Conservation (phyloP, 2,888 invertebrate genomes). For the Synergus gifuensis region DNA sequence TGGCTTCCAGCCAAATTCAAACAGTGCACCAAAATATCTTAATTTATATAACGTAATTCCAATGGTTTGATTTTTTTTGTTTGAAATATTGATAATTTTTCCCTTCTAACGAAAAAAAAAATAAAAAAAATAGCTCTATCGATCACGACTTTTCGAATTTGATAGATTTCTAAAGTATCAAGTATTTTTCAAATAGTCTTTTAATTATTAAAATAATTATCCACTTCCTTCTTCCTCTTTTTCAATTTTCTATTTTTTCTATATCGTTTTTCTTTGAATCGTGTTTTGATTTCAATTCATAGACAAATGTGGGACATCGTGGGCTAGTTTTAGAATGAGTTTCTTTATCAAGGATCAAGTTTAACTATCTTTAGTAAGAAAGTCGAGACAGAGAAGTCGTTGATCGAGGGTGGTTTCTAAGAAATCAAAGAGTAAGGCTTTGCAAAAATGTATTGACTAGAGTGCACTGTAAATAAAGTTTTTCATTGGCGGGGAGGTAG, state of each 20-base stretch:
- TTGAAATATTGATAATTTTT: constrained; percentile 35
- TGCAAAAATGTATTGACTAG: constrained; percentile 24
- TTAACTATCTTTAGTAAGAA: constrained; percentile 30
- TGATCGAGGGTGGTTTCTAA: neutral
- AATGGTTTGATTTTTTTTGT: constrained; percentile 51
- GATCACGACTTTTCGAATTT: neutral
- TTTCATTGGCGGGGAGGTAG: constrained; percentile 52
- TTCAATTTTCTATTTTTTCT: constrained; percentile 11
- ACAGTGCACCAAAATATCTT: constrained; percentile 72
- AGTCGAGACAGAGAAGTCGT: neutral
- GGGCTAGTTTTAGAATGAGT: neutral
- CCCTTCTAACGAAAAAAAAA: constrained; percentile 39
- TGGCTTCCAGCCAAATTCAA: constrained; percentile 73
- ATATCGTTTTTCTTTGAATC: constrained; percentile 3
- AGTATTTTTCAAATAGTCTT: neutral
- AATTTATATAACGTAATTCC: constrained; percentile 72
- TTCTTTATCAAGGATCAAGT: constrained; percentile 27
- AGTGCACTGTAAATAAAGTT: constrained; percentile 35
- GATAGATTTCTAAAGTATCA: neutral
- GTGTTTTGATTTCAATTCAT: neutral
- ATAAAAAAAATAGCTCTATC: constrained; percentile 13
- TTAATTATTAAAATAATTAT: too few species aligned
- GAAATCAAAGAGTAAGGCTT: neutral
- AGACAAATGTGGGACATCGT: neutral
- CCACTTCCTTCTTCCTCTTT: neutral